Base-by-base conservation (phyloP, 2,888 invertebrate species). In the Ceratothoa steindachneri region DNA sequence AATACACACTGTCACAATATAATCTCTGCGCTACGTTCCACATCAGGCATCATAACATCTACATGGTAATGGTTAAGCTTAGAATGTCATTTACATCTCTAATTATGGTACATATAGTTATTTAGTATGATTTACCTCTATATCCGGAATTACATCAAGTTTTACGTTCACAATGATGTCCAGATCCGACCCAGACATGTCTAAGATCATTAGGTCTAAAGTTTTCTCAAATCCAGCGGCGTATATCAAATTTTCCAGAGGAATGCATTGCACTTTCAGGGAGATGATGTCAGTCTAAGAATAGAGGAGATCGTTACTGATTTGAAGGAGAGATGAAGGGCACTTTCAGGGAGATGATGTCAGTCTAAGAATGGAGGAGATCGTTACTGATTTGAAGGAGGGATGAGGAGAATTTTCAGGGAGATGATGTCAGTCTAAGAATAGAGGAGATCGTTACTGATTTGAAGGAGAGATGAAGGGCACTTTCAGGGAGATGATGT, bases 181-280 rank as follows among this genome's bases (percentile, higher is more conserved):
- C 15, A 79, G 66, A 68, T 79, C 79, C 2, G 70, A 64, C 29
- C 76, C 76, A n/a, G 65, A 31, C 79, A 79, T 79, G 74, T 76
- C 76, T 5, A 79, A 70, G 15, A 79, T 70, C 5, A 79, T 30
- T n/a, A 79, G 41, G 66, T 79, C 79, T 19, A 79, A 70, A 31
- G 31, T 12, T n/a, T 64, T 41, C 29, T 67, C 66, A 41, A 79
- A 66, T 67, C 73, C 73, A 3, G 74, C 72, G 0, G 79, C 67
- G 60, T 79, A 79, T 12, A 79, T 9, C 9, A 79, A 53, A 70
- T 79, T 79, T 55, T 76, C 72, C 19, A 79, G 74, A 0, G 79
- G 79, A 7, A 79, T 51, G 30, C 79, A 79, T 65, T 76, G 79
- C 0, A 29, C 64, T 28, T 69, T 68, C 27, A 72, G 41, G 24